Conservation (phyloP, 2,113 vertebrate species). For the Epinephelus fuscoguttatus region DNA sequence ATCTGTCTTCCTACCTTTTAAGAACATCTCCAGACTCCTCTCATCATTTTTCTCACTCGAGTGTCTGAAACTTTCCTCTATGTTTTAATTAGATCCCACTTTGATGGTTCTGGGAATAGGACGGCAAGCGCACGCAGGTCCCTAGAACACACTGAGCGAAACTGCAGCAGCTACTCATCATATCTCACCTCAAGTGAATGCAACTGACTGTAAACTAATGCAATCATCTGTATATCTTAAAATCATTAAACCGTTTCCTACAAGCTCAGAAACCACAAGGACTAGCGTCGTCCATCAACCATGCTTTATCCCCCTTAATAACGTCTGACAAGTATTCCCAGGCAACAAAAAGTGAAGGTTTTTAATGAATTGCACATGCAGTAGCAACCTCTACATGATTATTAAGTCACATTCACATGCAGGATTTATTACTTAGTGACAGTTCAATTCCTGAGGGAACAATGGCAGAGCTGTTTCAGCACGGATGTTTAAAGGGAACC, state of each 20-base stretch:
- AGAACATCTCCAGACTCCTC: conserved; percentile 41
- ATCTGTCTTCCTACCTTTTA: conserved; percentile 5
- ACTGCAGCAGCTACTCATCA: conserved; percentile 30
- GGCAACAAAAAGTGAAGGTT: conserved; percentile 48
- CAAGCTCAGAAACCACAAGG: conserved; percentile 46
- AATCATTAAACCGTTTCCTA: conserved; percentile 63
- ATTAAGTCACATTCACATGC: conserved; percentile 61
- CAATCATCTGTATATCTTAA: conserved; percentile 56
- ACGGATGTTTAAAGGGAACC: conserved; percentile 24
- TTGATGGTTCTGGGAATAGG: conserved; percentile 58
- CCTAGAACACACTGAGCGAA: conserved; percentile 8
- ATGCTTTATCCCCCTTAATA: conserved; percentile 63
- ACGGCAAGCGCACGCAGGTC: conserved; percentile 18
- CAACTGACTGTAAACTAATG: conserved; percentile 61
- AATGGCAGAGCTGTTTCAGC: conserved; percentile 15
- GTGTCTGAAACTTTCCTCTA: conserved; percentile 42
- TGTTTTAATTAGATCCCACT: conserved; percentile 68
- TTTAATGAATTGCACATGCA: conserved; percentile 67
- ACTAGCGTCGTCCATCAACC: conserved; percentile 63
- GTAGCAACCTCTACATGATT: conserved; percentile 41
- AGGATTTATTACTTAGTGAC: conserved; percentile 51
- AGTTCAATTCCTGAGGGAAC: conserved; percentile 37
- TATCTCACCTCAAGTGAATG: conserved; percentile 51
- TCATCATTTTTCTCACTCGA: conserved; percentile 25
- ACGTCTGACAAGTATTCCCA: conserved; percentile 73